These are phyloP conservation scores for Halcyon chelicuti DNA, from an alignment of 2,797 vertebrate genomes.

Conservation along the genomic window DNA sequence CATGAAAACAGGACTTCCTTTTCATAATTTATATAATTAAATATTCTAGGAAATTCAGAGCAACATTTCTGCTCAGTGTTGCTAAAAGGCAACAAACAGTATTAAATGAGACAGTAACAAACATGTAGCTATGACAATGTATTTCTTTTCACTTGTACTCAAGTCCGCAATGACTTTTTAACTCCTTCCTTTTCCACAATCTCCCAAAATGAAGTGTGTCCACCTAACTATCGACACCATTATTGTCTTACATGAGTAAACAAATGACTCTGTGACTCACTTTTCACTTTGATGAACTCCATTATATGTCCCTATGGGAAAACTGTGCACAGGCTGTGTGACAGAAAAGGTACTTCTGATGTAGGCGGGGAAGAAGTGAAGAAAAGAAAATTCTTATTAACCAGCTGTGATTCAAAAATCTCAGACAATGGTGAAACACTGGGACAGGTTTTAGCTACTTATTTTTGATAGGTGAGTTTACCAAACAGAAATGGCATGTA, in stretches of 20 bases:
- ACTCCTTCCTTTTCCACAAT: neutral
- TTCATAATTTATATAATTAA: neutral
- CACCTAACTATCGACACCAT: constrained; percentile 23
- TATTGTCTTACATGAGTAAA: constrained; percentile 64
- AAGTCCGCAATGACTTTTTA: neutral
- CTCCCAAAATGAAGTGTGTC: neutral
- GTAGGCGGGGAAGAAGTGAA: neutral
- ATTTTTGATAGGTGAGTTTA: neutral
- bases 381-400: constrained; percentile 5
- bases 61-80: neutral
- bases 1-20: neutral
- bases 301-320: constrained; percentile 55
- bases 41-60: neutral
- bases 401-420: neutral
- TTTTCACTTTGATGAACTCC: constrained; percentile 39
- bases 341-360: constrained; percentile 39
- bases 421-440: neutral
- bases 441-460: neutral
- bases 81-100: neutral
- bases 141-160: neutral
- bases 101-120: neutral
- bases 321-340: neutral
- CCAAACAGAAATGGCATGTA: neutral
- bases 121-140: neutral
- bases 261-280: constrained; percentile 42